phyloP scores from a whole-genome alignment of 2,113 vertebrate genomes.

The Conger conger region DNA sequence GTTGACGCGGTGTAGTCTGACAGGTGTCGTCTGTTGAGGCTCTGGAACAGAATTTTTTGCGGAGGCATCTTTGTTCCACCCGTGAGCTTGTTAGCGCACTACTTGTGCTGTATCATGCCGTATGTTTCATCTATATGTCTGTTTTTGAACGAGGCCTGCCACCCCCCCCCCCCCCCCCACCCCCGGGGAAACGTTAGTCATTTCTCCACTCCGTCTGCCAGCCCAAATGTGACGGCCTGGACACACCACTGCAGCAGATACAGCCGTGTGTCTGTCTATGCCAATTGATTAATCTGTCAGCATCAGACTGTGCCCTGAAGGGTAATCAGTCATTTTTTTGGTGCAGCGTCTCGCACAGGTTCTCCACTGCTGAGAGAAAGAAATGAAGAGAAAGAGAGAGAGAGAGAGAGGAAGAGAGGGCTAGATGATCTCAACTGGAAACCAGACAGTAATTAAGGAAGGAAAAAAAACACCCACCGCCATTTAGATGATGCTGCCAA shows the following conservation, averaged over 20 bases:
- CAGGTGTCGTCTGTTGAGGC: background rate
- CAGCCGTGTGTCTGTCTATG: background rate
- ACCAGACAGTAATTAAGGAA: no score
- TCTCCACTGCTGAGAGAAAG: background rate
- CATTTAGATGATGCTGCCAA: no score
- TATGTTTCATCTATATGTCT: background rate
- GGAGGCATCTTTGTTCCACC: background rate
- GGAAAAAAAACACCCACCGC: no score
- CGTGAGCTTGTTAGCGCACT: background rate
- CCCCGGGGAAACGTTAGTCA: background rate
- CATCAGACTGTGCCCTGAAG: background rate
- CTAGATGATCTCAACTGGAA: background rate
- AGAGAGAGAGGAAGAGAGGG: background rate
- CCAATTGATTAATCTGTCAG: conserved; percentile 3
- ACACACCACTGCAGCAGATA: conserved; percentile 1
- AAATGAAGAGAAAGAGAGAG: background rate
- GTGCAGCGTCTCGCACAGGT: background rate
- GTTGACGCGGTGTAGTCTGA: background rate
- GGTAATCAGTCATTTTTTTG: background rate
- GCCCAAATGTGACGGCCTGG: background rate
- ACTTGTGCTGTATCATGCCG: background rate
- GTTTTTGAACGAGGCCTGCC: background rate
- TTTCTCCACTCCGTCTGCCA: background rate
- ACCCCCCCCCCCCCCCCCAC: no score
- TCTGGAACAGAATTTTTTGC: background rate